Evolutionary conservation across 2,113 vertebrate species (phyloP).

Genomic region (Calyptomena viridis): DNA sequence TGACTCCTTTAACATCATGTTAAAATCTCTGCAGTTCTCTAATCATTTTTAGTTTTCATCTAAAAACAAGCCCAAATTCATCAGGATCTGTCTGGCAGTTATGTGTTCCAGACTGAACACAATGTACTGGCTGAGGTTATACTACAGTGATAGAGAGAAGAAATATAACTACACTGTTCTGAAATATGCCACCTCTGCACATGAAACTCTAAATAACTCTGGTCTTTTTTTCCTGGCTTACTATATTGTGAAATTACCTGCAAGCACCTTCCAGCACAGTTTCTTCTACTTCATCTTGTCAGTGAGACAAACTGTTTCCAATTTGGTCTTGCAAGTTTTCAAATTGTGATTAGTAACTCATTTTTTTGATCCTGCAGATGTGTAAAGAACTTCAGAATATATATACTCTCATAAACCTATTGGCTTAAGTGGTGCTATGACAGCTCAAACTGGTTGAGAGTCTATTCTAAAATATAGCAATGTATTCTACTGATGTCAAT

Average conservation of each 20-base stretch:
- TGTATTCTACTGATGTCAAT: not conserved
- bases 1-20: not conserved
- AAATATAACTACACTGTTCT: not conserved
- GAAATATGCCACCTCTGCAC: not conserved
- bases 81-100: constrained; percentile 27
- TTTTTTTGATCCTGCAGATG: not conserved
- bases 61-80: not conserved
- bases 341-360: not conserved
- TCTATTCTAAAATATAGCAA: not conserved
- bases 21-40: not conserved
- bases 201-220: not conserved
- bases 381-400: not conserved
- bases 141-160: not conserved
- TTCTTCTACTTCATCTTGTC: not conserved
- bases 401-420: not conserved
- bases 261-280: not conserved
- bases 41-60: not conserved
- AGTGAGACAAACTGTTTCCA: not conserved
- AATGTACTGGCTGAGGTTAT: not conserved
- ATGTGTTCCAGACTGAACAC: not conserved
- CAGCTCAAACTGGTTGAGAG: not conserved
- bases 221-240: not conserved
- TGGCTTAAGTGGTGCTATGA: not conserved
- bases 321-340: not conserved
- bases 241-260: not conserved